Conservation (phyloP, 1,140 invertebrate species). For the Pomacea maculata region DNA sequence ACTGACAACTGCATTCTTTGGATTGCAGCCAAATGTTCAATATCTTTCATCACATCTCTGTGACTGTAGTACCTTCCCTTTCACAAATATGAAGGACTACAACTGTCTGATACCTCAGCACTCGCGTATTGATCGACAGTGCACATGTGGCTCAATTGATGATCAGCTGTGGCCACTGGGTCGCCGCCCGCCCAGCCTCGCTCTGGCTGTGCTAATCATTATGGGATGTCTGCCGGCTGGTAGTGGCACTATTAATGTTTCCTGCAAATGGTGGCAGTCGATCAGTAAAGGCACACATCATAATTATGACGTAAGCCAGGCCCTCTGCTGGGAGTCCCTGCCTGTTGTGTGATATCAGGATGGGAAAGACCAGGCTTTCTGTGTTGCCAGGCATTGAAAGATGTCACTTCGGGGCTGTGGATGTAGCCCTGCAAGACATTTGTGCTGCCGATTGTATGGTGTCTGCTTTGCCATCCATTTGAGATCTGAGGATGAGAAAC, state of each 20-base stretch:
- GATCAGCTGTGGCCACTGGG: slow-evolving; percentile 20
- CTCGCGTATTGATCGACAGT: neutral
- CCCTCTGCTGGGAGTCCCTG: neutral
- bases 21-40: neutral
- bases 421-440: neutral
- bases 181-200: slow-evolving; percentile 23
- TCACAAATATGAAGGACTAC: neutral
- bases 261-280: slow-evolving; percentile 16
- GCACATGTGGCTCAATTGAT: slow-evolving; percentile 16
- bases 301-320: neutral
- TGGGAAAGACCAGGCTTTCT: neutral
- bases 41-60: neutral
- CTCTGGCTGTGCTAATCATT: slow-evolving; percentile 16
- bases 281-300: neutral
- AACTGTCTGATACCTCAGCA: neutral
- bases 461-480: too few relatives aligned
- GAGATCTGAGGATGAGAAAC: too few relatives aligned
- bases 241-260: slow-evolving; percentile 26
- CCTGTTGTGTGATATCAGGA: neutral
- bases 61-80: neutral
- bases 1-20: neutral
- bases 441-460: neutral
- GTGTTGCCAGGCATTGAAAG: neutral
- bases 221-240: slow-evolving; percentile 17
- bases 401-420: neutral